Evolutionary conservation across 2,113 vertebrate species (phyloP).

Genomic region (Nycticebus coucang): DNA sequence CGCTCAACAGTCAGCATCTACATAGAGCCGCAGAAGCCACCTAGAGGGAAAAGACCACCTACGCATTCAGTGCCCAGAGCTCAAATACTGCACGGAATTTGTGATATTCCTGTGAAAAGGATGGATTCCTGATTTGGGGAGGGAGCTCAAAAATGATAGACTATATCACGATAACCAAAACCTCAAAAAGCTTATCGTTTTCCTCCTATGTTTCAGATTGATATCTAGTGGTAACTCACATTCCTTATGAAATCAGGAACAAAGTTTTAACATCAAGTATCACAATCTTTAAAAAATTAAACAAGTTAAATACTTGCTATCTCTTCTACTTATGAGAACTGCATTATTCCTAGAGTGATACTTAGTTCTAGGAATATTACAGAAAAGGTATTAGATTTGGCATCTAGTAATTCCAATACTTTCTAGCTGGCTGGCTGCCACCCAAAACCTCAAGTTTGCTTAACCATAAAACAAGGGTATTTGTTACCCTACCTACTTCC

Average conservation of each 20-base stretch:
- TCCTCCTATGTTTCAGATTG: not conserved
- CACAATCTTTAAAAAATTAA: not conserved
- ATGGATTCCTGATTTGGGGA: not conserved
- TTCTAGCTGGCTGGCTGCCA: not conserved
- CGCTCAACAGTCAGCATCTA: not conserved
- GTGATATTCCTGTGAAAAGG: not conserved
- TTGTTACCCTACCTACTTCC: not conserved
- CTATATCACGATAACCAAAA: not conserved
- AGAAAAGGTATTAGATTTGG: conserved; percentile 6
- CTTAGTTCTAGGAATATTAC: not conserved
- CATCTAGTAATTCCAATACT: not conserved
- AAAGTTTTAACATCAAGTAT: not conserved
- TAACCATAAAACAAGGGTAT: conserved; percentile 2
- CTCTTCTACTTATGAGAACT: conserved; percentile 9
- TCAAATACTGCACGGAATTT: not conserved
- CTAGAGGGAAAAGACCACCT: conserved; percentile 47
- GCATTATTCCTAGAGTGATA: not conserved
- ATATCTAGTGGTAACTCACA: not conserved
- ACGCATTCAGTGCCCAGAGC: not conserved
- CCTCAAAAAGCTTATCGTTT: not conserved
- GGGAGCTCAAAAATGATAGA: not conserved
- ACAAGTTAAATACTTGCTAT: not conserved
- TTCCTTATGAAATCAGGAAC: not conserved
- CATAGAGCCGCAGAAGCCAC: conserved; percentile 47
- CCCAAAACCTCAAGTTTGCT: not conserved